phyloP scores from a whole-genome alignment of 2,113 vertebrate species.

The Astur gentilis region DNA sequence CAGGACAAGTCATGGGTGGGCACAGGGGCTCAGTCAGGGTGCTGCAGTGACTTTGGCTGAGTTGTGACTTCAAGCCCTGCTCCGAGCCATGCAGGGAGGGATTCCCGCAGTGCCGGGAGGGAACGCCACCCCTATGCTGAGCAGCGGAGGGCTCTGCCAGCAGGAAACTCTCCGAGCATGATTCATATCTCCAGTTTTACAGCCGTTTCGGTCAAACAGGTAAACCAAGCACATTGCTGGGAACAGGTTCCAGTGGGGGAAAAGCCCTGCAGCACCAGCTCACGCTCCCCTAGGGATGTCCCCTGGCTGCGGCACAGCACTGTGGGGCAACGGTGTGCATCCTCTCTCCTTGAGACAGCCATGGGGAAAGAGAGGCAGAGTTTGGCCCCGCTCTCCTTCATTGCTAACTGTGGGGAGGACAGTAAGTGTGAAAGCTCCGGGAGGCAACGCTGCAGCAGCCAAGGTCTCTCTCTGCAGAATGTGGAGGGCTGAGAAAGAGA shows the following conservation, averaged over 20 bases:
- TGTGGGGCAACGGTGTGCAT: fast-evolving
- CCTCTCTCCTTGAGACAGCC: neutral
- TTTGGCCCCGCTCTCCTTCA: neutral
- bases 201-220: neutral
- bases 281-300: fast-evolving
- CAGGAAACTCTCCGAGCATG: neutral
- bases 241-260: neutral
- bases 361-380: neutral
- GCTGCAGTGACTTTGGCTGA: fast-evolving
- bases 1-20: fast-evolving
- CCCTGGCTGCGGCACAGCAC: neutral
- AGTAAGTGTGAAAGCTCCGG: fast-evolving
- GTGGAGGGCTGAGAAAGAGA: neutral
- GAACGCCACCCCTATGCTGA: fast-evolving
- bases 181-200: neutral
- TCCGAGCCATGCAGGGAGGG: neutral
- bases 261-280: neutral
- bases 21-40: fast-evolving
- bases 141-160: neutral
- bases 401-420: fast-evolving
- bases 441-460: fast-evolving
- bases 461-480: neutral
- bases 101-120: neutral
- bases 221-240: neutral
- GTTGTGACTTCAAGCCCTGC: neutral